Conservation (phyloP, 2,888 invertebrate species). For the Ornithoptera alexandrae region DNA sequence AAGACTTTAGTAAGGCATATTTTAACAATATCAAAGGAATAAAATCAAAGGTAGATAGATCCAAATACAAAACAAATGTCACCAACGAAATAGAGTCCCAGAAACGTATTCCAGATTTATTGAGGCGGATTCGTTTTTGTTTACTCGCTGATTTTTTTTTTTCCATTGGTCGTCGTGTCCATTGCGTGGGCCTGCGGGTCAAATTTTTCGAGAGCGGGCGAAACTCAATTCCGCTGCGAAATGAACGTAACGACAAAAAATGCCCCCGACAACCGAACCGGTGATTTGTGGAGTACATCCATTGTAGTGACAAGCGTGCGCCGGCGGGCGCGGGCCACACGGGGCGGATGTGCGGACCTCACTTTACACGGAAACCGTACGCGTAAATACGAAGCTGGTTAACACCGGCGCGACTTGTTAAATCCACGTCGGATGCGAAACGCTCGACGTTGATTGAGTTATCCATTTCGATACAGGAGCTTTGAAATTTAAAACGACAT, state of each 20-base stretch:
- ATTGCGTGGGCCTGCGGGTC: conserved; percentile 41
- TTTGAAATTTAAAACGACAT: conserved; percentile 38
- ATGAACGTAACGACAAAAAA: conserved; percentile 73
- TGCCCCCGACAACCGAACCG: conserved; percentile 56
- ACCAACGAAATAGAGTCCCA: neutral
- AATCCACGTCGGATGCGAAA: conserved; percentile 57
- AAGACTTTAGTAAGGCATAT: no score
- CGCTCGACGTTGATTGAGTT: conserved; percentile 75
- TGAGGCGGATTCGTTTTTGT: conserved; percentile 45
- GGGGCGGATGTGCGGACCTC: conserved; percentile 49
- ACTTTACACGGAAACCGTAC: conserved; percentile 34
- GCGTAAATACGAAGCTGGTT: conserved; percentile 40
- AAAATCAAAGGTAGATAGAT: neutral
- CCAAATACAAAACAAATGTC: neutral
- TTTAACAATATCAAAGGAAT: neutral
- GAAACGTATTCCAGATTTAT: conserved; percentile 12
- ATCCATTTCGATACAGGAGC: conserved; percentile 47
- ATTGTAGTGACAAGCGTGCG: conserved; percentile 75
- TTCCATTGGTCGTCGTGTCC: neutral
- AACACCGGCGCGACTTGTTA: conserved; percentile 61
- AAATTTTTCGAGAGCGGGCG: conserved; percentile 54
- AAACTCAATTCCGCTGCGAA: conserved; percentile 72
- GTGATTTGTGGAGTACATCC: conserved; percentile 77
- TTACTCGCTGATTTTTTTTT: conserved; percentile 44
- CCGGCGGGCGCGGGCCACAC: conserved; percentile 53